phyloP scores from a whole-genome alignment of 2,797 vertebrate species.

The Adelosebastes latens region DNA sequence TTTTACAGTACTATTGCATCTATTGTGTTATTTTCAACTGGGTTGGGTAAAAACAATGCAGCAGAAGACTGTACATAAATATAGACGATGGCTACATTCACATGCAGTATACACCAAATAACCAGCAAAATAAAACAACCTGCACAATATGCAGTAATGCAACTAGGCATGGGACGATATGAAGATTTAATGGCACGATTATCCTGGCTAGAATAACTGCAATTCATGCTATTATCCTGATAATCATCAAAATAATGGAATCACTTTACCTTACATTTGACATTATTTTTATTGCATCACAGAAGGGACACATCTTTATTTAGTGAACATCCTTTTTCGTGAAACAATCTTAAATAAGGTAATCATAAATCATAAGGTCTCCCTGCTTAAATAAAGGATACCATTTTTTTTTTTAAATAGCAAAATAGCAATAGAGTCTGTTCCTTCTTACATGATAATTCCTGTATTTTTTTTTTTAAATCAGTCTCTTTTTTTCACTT shows the following conservation, averaged over 20 bases:
- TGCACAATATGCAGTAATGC: neutral
- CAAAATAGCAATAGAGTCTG: too few relatives aligned
- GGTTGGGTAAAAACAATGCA: neutral
- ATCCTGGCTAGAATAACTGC: neutral
- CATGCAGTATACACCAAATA: neutral
- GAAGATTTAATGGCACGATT: neutral
- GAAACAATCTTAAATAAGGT: neutral
- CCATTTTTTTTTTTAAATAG: too few relatives aligned
- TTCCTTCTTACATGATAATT: too few relatives aligned
- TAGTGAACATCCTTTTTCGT: neutral
- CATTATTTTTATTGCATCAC: neutral
- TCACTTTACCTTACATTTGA: neutral
- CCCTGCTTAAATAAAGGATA: neutral
- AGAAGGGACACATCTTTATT: neutral
- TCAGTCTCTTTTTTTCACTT: too few relatives aligned
- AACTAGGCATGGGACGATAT: neutral
- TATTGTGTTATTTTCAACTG: neutral
- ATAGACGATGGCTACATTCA: conserved; percentile 1
- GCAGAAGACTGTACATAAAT: neutral
- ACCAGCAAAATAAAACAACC: conserved; percentile 4
- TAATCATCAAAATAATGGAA: neutral
- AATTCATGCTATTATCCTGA: neutral
- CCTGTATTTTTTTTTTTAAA: too few relatives aligned
- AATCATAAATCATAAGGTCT: neutral
- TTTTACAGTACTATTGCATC: conserved; percentile 23